These are phyloP conservation scores for Scytalopus superciliaris DNA, from an alignment of 2,113 vertebrate genomes.

Conservation along the genomic window DNA sequence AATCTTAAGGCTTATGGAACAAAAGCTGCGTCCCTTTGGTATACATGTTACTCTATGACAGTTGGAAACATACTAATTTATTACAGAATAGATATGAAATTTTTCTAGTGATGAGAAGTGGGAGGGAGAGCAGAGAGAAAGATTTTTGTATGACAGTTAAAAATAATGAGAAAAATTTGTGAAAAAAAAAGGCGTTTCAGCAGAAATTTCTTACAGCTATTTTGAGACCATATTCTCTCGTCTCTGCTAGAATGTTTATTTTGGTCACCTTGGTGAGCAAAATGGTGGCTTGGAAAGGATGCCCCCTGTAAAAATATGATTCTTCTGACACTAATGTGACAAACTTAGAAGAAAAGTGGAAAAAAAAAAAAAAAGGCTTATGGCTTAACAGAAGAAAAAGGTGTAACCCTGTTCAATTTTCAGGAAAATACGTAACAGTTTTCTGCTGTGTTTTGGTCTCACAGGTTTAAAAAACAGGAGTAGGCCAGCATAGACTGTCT, in stretches of 20 bases:
- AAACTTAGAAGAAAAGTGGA: not conserved
- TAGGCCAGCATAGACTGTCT: not conserved
- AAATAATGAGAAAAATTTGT: slow-evolving; percentile 5
- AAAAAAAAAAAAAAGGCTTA: not conserved
- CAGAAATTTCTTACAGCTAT: not conserved
- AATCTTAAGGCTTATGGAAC: slow-evolving; percentile 9
- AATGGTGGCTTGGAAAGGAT: not conserved
- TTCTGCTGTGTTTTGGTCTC: not conserved
- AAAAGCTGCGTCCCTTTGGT: not conserved
- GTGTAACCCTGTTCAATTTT: not conserved
- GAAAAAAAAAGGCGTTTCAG: not conserved
- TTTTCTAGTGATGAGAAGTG: slow-evolving; percentile 2
- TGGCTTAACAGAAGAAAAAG: not conserved
- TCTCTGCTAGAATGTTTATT: not conserved
- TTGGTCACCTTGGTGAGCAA: not conserved
- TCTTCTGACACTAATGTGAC: not conserved
- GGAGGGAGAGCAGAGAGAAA: not conserved
- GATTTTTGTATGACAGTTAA: not conserved
- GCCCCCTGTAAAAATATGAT: not conserved
- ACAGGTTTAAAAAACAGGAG: not conserved
- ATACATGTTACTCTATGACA: not conserved
- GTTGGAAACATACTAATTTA: not conserved
- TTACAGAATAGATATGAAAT: not conserved
- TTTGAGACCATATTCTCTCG: not conserved
- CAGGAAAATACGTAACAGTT: fast-evolving